A percentile compares a stretch with the other conserved stretches of the same genome.
phyloP scores from a whole-genome alignment of 1,140 invertebrate species.

The Cardiocondyla obscurior region DNA sequence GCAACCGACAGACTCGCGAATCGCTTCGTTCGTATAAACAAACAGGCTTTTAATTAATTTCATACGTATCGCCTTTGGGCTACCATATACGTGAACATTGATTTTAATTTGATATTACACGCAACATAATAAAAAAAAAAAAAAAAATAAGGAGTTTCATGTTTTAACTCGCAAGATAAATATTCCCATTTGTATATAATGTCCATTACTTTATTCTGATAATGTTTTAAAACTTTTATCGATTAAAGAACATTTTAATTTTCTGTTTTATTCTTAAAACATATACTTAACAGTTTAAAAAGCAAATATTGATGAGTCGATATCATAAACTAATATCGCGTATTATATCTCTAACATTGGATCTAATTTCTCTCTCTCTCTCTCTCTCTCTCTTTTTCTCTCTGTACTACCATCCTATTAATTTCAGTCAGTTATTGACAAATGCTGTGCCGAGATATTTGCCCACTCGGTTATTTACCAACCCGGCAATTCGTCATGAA shows the following conservation, averaged over 20 bases:
- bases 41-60: conserved; percentile 42
- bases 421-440: conserved; percentile 50
- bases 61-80: not conserved
- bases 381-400: too few relatives aligned
- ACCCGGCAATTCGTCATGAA: conserved; percentile 50
- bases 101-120: conserved; percentile 20
- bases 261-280: too few relatives aligned
- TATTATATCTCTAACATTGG: conserved; percentile 30
- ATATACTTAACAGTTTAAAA: too few relatives aligned
- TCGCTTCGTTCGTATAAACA: conserved; percentile 11
- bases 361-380: too few relatives aligned
- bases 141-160: not conserved
- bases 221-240: too few relatives aligned
- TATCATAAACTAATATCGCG: not conserved
- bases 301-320: not conserved
- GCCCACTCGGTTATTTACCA: conserved; percentile 51
- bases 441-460: conserved; percentile 48
- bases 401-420: conserved; percentile 39
- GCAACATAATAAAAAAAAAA: not conserved
- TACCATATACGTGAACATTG: not conserved
- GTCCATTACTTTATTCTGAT: not conserved
- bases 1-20: not conserved
- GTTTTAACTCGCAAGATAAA: not conserved
- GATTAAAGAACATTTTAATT: too few relatives aligned
- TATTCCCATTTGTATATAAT: not conserved